Evolutionary conservation across 2,113 vertebrate species (phyloP), one percentile per base, ranked within the genome.

Genomic region (Oxygymnocypris stewartii): DNA sequence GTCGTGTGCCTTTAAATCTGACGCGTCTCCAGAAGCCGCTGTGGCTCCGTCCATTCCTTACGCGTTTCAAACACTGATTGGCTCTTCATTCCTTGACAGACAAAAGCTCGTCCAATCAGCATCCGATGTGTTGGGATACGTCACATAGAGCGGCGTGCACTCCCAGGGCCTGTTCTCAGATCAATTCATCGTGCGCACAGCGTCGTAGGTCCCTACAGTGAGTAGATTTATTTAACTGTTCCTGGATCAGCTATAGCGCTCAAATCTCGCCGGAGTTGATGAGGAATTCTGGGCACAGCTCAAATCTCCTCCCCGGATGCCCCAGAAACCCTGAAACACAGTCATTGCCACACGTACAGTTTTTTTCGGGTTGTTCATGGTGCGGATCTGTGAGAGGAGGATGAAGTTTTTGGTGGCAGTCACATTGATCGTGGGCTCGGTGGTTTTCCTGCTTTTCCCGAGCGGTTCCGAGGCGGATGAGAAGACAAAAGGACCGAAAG

Each of bases 401-500:
- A 98, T 97, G 97, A 95, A 97, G 94, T 92, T 96, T 86, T 91
- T 97, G 3, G 92, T 96, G 1, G 96, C 95, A 2, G 93, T 95
- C 2, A 96, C 96, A 28, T 86, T 98, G 65, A 90, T 98, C 49
- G 95, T 95, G 81, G 96, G 95, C 1, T 96, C 96, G 0, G 87
- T 96, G 79, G 85, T 96, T 79, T 95, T 97, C 14, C 93, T 97
- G 71, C 92, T 97, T 14, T 95, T 97, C 88, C 97, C 97, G 0
- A 94, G 94, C 10, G 95, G 95, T 4, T 96, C 97, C 0, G 92
- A 94, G 2, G 97, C 96, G 0, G 97, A 98, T 73, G 97, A 98
- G 89, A 97, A 97, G 93, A 97, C 97, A 92, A 98, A 97, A 84
- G 97, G 97, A 0, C 97, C 97, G 74, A 98, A 98, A 97, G 97